Conservation (phyloP, 2,888 invertebrate genomes). For the Lacanobia wlatinum region DNA sequence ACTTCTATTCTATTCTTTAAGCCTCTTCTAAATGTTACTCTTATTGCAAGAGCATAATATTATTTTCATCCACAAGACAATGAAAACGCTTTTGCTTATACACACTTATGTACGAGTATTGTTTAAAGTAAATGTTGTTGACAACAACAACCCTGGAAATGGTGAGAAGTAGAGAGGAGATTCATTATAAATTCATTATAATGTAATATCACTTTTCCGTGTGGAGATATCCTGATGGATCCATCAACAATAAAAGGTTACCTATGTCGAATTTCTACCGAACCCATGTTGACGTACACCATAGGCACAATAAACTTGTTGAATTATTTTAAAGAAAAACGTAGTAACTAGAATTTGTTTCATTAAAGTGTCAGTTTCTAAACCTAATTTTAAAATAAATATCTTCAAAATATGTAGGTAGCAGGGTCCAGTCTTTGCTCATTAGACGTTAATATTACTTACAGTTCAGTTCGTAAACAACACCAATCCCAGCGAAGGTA, state of each 20-base stretch:
- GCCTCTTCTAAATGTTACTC: neutral
- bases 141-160: neutral
- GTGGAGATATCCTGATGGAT: neutral
- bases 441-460: slow-evolving; percentile 26
- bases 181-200: neutral
- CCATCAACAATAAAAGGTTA: neutral
- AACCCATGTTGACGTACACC: too few species aligned
- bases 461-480: slow-evolving; percentile 67
- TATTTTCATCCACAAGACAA: slow-evolving; percentile 4
- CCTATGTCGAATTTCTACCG: neutral
- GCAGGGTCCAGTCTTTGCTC: neutral
- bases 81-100: slow-evolving; percentile 10
- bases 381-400: neutral
- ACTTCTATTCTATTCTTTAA: slow-evolving; percentile 1
- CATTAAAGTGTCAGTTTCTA: neutral
- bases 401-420: neutral
- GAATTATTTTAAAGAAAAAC: neutral
- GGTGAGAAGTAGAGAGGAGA: neutral
- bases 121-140: neutral
- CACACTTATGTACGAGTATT: too few species aligned
- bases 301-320: neutral
- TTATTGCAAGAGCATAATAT: neutral
- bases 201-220: too few species aligned
- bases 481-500: slow-evolving; percentile 43
- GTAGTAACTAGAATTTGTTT: too few species aligned